phyloP scores from a whole-genome alignment of 2,888 invertebrate genomes.

The Thelaira solivaga region DNA sequence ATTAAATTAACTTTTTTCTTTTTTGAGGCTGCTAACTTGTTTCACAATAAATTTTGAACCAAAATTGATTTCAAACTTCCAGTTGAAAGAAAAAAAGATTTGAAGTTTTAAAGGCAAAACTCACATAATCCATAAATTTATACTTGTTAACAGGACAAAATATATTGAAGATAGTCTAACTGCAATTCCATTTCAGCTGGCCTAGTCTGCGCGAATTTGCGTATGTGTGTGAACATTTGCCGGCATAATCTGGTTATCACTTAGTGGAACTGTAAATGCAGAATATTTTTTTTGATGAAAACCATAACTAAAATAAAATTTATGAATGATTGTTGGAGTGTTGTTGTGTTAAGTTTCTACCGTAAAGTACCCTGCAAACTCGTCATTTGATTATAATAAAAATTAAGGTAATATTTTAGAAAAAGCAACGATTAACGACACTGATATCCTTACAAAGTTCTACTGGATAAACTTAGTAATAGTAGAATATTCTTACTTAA shows the following conservation, averaged over 20 bases:
- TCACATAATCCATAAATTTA: background rate
- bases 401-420: too few relatives aligned
- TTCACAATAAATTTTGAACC: background rate
- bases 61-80: background rate
- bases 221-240: too few relatives aligned
- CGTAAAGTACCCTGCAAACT: too few relatives aligned
- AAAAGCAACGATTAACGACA: too few relatives aligned
- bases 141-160: background rate
- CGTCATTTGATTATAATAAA: too few relatives aligned
- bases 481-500: too few relatives aligned
- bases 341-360: too few relatives aligned
- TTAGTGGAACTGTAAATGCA: background rate
- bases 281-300: background rate
- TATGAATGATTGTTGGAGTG: too few relatives aligned
- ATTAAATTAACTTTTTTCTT: too few relatives aligned
- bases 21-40: conserved; percentile 26
- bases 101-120: background rate
- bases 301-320: background rate
- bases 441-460: too few relatives aligned
- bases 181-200: background rate
- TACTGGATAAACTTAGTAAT: too few relatives aligned
- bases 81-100: background rate
- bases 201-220: background rate
- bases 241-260: background rate
- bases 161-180: background rate